phyloP scores from a whole-genome alignment of 2,888 invertebrate genomes.

The Phaonia tiefii region DNA sequence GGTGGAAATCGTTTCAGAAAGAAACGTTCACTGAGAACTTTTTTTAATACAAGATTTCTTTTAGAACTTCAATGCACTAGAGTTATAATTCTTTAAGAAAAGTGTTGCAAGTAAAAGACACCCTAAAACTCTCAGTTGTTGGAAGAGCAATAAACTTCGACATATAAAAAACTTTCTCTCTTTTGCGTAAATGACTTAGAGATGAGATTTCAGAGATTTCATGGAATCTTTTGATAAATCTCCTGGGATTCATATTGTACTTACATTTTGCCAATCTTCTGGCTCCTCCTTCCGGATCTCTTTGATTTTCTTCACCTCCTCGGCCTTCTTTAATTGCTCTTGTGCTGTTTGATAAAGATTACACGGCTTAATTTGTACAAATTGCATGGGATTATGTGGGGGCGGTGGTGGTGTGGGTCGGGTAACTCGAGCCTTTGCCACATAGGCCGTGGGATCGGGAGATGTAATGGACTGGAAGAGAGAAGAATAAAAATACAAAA shows the following conservation, averaged over 20 bases:
- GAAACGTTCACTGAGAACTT: too few relatives aligned
- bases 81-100: too few relatives aligned
- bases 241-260: too few relatives aligned
- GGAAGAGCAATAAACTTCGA: not conserved
- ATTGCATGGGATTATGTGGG: slow-evolving; percentile 92
- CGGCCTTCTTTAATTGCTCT: slow-evolving; percentile 91
- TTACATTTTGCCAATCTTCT: slow-evolving; percentile 96
- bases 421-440: slow-evolving; percentile 82
- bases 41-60: too few relatives aligned
- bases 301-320: slow-evolving; percentile 91
- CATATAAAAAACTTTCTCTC: not conserved
- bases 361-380: slow-evolving; percentile 93
- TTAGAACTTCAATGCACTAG: too few relatives aligned
- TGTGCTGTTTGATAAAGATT: slow-evolving; percentile 91
- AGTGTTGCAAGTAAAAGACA: too few relatives aligned
- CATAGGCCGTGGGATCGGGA: slow-evolving; percentile 80
- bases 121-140: too few relatives aligned
- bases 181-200: not conserved
- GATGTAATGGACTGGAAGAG: slow-evolving; percentile 77
- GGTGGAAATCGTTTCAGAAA: too few relatives aligned
- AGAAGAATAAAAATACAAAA: slow-evolving; percentile 8
- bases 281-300: slow-evolving; percentile 90
- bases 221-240: too few relatives aligned
- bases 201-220: too few relatives aligned
- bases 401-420: slow-evolving; percentile 91